Conservation (phyloP, 2,888 invertebrate species). For the Cryptus armator region DNA sequence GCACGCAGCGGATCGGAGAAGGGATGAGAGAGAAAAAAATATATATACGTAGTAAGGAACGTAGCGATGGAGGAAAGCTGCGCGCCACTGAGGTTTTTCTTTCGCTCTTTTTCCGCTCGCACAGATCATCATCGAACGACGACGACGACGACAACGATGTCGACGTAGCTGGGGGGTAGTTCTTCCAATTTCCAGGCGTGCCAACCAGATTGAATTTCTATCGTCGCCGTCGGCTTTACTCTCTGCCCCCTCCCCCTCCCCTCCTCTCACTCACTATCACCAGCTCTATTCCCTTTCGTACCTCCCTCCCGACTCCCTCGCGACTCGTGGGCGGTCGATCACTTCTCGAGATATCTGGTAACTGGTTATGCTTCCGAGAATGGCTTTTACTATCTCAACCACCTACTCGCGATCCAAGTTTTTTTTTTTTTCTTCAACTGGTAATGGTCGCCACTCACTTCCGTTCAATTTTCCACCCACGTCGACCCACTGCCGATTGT, state of each 20-base stretch:
- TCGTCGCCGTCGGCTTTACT: slow-evolving; percentile 73
- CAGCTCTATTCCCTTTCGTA: slow-evolving; percentile 21
- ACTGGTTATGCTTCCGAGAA: slow-evolving; percentile 81
- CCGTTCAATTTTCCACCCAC: slow-evolving; percentile 43
- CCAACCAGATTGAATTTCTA: slow-evolving; percentile 83
- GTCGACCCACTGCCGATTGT: slow-evolving; percentile 40
- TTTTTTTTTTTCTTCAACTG: slow-evolving; percentile 20
- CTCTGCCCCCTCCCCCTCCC: slow-evolving; percentile 50
- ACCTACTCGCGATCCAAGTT: slow-evolving; percentile 24
- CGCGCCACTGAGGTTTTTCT: slow-evolving; percentile 66
- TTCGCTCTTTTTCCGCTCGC: slow-evolving; percentile 59
- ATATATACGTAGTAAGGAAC: slow-evolving; percentile 33
- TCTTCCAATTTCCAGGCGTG: slow-evolving; percentile 81
- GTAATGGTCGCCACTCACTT: slow-evolving; percentile 50
- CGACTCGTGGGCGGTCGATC: slow-evolving; percentile 76
- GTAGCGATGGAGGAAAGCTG: slow-evolving; percentile 69
- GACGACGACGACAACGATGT: slow-evolving; percentile 51
- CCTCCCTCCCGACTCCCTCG: slow-evolving; percentile 35
- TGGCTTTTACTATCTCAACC: slow-evolving; percentile 70
- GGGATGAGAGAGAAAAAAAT: slow-evolving; percentile 31
- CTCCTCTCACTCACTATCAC: slow-evolving; percentile 21
- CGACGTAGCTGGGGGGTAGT: slow-evolving; percentile 74
- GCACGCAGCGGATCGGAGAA: slow-evolving; percentile 59
- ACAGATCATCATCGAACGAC: slow-evolving; percentile 70
- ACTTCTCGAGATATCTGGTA: slow-evolving; percentile 80